Conservation (phyloP, 2,888 invertebrate species). For the Junonia oenone region DNA sequence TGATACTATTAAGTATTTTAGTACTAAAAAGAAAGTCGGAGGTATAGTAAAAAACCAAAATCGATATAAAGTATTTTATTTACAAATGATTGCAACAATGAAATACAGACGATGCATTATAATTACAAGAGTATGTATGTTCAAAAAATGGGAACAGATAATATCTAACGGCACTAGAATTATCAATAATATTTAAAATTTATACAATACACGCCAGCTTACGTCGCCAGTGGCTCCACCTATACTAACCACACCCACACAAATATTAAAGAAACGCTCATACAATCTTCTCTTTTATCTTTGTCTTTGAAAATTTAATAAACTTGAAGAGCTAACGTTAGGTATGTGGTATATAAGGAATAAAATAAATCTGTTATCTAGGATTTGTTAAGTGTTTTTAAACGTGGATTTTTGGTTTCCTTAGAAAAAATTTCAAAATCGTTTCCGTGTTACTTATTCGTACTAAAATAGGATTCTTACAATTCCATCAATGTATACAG, state of each 20-base stretch:
- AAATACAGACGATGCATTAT: conserved; percentile 78
- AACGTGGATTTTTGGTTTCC: not conserved
- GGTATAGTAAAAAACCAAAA: not conserved
- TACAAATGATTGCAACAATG: conserved; percentile 82
- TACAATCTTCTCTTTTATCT: conserved; percentile 2
- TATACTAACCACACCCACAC: conserved; percentile 23
- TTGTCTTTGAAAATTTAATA: conserved; percentile 1
- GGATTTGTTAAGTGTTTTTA: not conserved
- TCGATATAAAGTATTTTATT: conserved; percentile 63
- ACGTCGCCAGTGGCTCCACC: conserved; percentile 35
- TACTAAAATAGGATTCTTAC: not conserved
- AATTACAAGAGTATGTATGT: conserved; percentile 75
- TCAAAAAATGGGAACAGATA: conserved; percentile 75
- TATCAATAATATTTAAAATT: conserved; percentile 63
- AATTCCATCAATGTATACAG: not conserved
- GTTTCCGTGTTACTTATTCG: not conserved
- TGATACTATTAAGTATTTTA: no score
- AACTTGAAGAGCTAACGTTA: not conserved
- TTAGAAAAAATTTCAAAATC: not conserved
- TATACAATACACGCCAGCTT: conserved; percentile 58
- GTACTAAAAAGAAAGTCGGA: no score
- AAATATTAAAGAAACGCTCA: conserved; percentile 10
- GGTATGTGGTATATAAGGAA: not conserved
- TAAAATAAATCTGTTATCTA: not conserved
- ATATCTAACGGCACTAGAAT: conserved; percentile 78